Base-by-base conservation (phyloP, 2,113 vertebrate genomes). In the Steatornis caripensis region DNA sequence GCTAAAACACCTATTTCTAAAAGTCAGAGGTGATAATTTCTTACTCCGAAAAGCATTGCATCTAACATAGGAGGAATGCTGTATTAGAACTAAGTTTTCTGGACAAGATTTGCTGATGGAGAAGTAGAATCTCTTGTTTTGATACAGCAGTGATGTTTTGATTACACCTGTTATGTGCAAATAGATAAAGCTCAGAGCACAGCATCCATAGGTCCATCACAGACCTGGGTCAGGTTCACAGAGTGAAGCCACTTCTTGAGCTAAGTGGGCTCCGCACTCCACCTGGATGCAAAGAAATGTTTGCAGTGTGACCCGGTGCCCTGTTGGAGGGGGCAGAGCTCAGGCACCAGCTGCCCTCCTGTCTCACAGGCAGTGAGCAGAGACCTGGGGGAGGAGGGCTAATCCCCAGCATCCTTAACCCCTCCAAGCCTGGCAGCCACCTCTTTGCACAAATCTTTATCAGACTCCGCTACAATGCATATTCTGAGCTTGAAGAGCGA, bases 401-500 rank as follows among this genome's bases (percentile, higher is more conserved):
- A 7, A 60, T 51, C 37, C 41, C 12, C 57, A 65, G 34, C 71
- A 46, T 71, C 58, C 58, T 72, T 71, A 51, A 39, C 16, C 29
- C 55, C 37, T 51, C 46, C 58, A n/a, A 32, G 39, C n/a, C 65
- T 78, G 45, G 37, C 45, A n/a, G n/a, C n/a, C n/a, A 51, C 58
- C 19, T 29, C 18, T 88, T 58, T 19, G 36, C 16, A 49, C 27
- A 46, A 21, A 12, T 23, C 37, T 87, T 51, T 39, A 23, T 70
- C 55, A 79, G 54, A 34, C 49, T 64, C 39, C 5, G 7, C 17
- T 49, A 48, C 26, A 36, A 6, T 7, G n/a, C 0, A 0, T 10
- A 14, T 61, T 75, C 68, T 48, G 30, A 84, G 41, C 58, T 57
- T 72, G 70, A 53, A 68, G 88, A 60, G 3, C 10, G 49, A 86